A percentile compares a stretch with the other conserved stretches of the same genome.
Evolutionary conservation across 53 echinoderm and acorn worm species (phyloP).

Genomic region (Echinarachnius parma): DNA sequence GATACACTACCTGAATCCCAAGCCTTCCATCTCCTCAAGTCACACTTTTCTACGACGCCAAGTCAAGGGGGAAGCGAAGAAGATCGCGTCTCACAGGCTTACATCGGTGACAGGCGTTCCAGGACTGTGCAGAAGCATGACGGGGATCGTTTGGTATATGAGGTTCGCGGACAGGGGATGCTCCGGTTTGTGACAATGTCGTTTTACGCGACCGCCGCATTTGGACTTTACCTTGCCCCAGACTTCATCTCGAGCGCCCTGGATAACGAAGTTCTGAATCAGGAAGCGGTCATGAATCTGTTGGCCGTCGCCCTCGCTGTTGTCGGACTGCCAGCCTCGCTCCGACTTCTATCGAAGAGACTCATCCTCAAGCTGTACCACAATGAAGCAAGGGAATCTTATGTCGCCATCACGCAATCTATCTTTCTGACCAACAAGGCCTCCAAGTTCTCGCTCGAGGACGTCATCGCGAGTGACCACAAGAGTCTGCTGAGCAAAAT

Average conservation of each 20-base stretch:
- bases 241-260: slow-evolving; percentile 65
- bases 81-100: slow-evolving; percentile 12
- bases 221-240: slow-evolving; percentile 70
- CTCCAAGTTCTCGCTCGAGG: slow-evolving; percentile 36
- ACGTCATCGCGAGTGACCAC: slow-evolving; percentile 41
- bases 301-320: slow-evolving; percentile 33
- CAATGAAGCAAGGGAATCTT: slow-evolving; percentile 57
- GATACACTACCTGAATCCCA: too few relatives aligned
- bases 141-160: slow-evolving; percentile 57
- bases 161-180: slow-evolving; percentile 50
- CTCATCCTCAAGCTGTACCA: slow-evolving; percentile 73
- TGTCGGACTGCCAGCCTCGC: slow-evolving; percentile 48
- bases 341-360: slow-evolving; percentile 57
- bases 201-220: slow-evolving; percentile 62
- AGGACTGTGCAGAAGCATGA: slow-evolving; percentile 31
- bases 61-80: not conserved
- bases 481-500: slow-evolving; percentile 7
- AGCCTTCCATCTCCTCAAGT: too few relatives aligned
- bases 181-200: slow-evolving; percentile 49
- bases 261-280: slow-evolving; percentile 58
- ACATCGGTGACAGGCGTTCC: not conserved
- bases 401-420: slow-evolving; percentile 54
- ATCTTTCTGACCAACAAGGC: slow-evolving; percentile 40
- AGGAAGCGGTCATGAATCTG: slow-evolving; percentile 43
- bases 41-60: slow-evolving; percentile 2